Base-by-base conservation (phyloP, 2,113 vertebrate species). In the Sciurus niger region DNA sequence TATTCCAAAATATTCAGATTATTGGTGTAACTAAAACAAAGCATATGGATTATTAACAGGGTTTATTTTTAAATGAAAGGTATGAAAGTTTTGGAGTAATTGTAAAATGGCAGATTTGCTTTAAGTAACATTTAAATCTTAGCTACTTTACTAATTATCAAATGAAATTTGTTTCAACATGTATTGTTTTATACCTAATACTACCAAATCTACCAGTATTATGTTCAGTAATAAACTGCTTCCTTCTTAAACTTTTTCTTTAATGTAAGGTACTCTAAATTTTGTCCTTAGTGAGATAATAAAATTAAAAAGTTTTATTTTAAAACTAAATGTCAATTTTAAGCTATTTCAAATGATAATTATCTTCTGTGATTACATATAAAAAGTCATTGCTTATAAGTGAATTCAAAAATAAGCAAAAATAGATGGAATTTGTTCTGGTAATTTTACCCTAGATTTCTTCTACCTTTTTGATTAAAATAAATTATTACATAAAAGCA, bases 1-100 rank as follows among this genome's bases (percentile, higher is more conserved):
- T 90, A 76, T 84, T 96, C 3, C 13, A 83, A 87, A 94, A 95
- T 74, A 87, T 92, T 84, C 63, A 87, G 70, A 83, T 89, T 74
- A 1, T 79, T 87, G 32, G 1, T 92, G 1, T 68, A 94, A 87
- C 82, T 92, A 73, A 86, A 94, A 83, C 51, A 6, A 86, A 90
- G 90, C 68, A 84, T 84, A 70, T 94, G 53, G 10, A 84, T 94
- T 92, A 84, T 68, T 70, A 83, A 60, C 20, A 40, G 40, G 40
- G 40, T 40, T 40, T 40, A 40, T 22, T 73, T 79, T 72, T 8
- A 90, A 72, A 90, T 86, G 43, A 90, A 84, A 74, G 63, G 43
- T 6, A 37, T 94, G 2, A 24, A 92, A 25, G n/a, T 53, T 95
- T 83, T 88, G 46, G 46, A 48, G 46, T 48, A 48, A 48, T 48